Evolutionary conservation across 2,888 invertebrate species (phyloP).

Genomic region (Hymenopus coronatus): DNA sequence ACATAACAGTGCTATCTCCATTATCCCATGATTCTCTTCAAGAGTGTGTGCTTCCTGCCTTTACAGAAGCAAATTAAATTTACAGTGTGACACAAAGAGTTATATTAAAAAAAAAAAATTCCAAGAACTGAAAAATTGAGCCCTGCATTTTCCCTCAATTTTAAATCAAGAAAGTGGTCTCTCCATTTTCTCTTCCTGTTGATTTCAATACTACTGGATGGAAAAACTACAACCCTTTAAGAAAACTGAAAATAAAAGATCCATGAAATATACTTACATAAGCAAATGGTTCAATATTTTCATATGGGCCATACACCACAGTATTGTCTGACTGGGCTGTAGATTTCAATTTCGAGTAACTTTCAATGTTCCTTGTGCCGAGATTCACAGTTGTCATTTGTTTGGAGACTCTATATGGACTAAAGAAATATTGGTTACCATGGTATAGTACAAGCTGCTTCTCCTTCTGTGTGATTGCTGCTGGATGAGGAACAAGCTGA

Average conservation of each 20-base stretch:
- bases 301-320: conserved; percentile 88
- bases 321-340: conserved; percentile 72
- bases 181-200: background rate
- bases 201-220: background rate
- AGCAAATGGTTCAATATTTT: conserved; percentile 62
- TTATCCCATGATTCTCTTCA: no score
- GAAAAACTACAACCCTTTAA: background rate
- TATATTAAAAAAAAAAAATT: no score
- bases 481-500: conserved; percentile 78
- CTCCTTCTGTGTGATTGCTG: conserved; percentile 86
- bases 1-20: no score
- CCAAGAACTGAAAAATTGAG: no score
- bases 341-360: conserved; percentile 79
- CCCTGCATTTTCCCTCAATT: no score
- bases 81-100: no score
- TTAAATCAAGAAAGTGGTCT: no score
- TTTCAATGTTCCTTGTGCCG: conserved; percentile 76
- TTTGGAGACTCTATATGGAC: conserved; percentile 74
- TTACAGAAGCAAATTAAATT: no score
- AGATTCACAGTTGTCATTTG: conserved; percentile 80
- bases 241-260: background rate
- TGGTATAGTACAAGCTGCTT: conserved; percentile 87
- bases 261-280: conserved; percentile 39
- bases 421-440: conserved; percentile 79
- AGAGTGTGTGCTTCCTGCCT: no score